Base-by-base conservation (phyloP, 2,113 vertebrate species). In the Chascanopsetta lugubris region DNA sequence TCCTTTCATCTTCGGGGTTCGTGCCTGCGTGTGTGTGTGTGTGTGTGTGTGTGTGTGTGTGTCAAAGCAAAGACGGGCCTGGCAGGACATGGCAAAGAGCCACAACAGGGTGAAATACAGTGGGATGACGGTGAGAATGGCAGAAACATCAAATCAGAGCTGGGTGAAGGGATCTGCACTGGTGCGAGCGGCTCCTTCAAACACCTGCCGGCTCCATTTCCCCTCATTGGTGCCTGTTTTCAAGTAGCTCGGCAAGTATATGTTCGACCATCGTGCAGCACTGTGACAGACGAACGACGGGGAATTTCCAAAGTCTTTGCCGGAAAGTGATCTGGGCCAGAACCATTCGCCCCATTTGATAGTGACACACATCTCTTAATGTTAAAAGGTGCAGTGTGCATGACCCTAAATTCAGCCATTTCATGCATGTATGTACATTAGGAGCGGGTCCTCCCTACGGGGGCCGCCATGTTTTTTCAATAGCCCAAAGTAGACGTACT, bases 1-100 rank as follows among this genome's bases (percentile, higher is more conserved):
- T 85, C 91, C 95, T 98, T 97, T 98, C 94, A 98, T 97, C 96
- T 94, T 96, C 89, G 67, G 88, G 89, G 88, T 83, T 89, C 87
- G 79, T 89, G 93, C 80, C 9, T 72, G 58, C 45, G 61, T 34
- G 60, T 76, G 65, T 67, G n/a, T n/a, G n/a, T n/a, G n/a, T n/a
- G n/a, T n/a, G n/a, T n/a, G n/a, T n/a, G n/a, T n/a, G n/a, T n/a
- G n/a, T n/a, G n/a, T n/a, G n/a, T 50, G 61, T 34, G 60, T 76
- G 65, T 67, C 89, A 91, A 59, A 80, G 90, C 89, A 89, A 67
- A 75, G 93, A 57, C 24, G 25, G 59, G 45, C 30, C 59, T 25
- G 30, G 63, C 87, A 78, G 73, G 87, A 90, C 90, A 79, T 72
- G 86, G 82, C 63, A 68, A 83, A 78, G 90, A 82, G 83, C 88